Evolutionary conservation across 1,140 invertebrate species (phyloP), one percentile per base, ranked within the genome.

Genomic region (Drosophila kepulauana): DNA sequence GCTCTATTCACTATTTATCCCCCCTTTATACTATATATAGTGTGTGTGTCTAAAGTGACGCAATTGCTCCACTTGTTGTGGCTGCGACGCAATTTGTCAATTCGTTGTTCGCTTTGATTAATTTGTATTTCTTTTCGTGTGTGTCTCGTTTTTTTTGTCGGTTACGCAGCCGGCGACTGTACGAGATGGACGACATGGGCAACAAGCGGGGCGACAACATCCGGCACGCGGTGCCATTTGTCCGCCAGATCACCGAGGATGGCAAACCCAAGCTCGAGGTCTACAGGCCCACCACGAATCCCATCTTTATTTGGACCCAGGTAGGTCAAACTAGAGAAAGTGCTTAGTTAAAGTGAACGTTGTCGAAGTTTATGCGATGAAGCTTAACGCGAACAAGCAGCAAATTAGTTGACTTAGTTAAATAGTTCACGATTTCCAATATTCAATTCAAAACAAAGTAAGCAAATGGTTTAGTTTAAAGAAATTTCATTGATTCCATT

Each of bases 131-230:
- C 51, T 54, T 33, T 1, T 25, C 3, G 20, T 35, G 7, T 52
- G 1, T 48, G 5, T 38, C 41, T 43, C 11, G 20, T 25, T 25
- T 25, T 25, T 20, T 20, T 25, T 25, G 4, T 25, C 20, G 20
- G 20, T 38, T 38, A 38, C 10, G 15, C 59, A 92, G 91, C 54
- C 84, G 88, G n/a, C 85, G 92, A 51, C 76, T 91, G 45, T 93
- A 94, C 93, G 94, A 95, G 87, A 94, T 95, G 94, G 94, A 94
- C 82, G 94, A 94, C n/a, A 94, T 94, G 84, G 84, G 90, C 46
- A 79, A 81, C 13, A 94, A 93, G 65, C 94, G 94, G 63, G 93
- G 94, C 43, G 94, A 94, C 78, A 94, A 94, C 81, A 78, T 94
- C 13, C 92, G 94, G 30, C 94, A 93, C 68, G 93, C 93, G 10